Evolutionary conservation across 2,888 invertebrate species (phyloP).

Genomic region (Thecocarcelia acutangulata): DNA sequence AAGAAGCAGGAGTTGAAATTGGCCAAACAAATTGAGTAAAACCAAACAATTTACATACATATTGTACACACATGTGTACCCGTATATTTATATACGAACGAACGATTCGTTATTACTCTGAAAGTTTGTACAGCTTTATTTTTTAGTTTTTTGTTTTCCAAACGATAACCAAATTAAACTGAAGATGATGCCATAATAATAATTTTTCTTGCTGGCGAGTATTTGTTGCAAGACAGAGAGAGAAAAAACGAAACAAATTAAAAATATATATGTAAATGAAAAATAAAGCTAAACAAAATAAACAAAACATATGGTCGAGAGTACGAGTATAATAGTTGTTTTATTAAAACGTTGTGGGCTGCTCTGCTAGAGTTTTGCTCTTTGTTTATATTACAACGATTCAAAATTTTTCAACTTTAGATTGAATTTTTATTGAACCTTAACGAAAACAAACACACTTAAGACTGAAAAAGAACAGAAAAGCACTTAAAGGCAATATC

Average conservation of each 20-base stretch:
- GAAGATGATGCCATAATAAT: conserved; percentile 57
- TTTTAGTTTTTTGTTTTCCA: conserved; percentile 20
- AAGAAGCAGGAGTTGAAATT: conserved; percentile 42
- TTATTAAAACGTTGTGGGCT: background rate
- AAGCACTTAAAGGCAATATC: conserved; percentile 27
- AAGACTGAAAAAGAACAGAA: conserved; percentile 2
- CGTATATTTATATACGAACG: background rate
- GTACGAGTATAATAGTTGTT: conserved; percentile 21
- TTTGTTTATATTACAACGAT: conserved; percentile 40
- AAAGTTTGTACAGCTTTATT: background rate
- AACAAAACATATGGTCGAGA: conserved; percentile 39
- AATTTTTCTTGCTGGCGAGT: background rate
- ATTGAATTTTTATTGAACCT: conserved; percentile 59
- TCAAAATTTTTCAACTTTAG: conserved; percentile 51
- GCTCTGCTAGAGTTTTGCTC: background rate
- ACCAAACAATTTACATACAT: background rate
- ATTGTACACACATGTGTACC: too few species aligned
- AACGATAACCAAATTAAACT: conserved; percentile 11
- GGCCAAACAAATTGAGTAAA: conserved; percentile 13
- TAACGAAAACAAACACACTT: conserved; percentile 46
- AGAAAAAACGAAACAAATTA: conserved; percentile 7
- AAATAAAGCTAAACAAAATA: conserved; percentile 8
- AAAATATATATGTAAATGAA: conserved; percentile 10
- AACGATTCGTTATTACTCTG: background rate
- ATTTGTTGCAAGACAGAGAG: background rate